Conservation (phyloP, 2,888 invertebrate genomes). For the Craniophora ligustri region DNA sequence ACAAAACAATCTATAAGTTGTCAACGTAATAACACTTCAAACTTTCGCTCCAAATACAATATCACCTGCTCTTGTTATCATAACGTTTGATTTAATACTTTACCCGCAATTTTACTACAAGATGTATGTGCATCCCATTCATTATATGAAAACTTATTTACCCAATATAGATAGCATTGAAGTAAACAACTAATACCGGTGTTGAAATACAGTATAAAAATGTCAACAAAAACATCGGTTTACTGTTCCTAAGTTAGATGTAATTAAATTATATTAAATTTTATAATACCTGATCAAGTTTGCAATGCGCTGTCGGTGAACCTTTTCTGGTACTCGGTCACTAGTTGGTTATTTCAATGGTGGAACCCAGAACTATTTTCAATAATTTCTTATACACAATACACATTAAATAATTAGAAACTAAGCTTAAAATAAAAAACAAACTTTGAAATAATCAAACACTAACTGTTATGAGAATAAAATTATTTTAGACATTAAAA, state of each 20-base stretch:
- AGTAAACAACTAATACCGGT: constrained; percentile 76
- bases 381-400: constrained; percentile 45
- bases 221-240: constrained; percentile 44
- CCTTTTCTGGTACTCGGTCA: constrained; percentile 73
- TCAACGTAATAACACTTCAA: constrained; percentile 14
- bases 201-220: constrained; percentile 31
- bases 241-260: not conserved
- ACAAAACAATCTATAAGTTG: constrained; percentile 33
- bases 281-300: constrained; percentile 57
- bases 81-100: not conserved
- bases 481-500: constrained; percentile 57
- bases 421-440: constrained; percentile 34
- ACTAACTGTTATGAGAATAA: constrained; percentile 40
- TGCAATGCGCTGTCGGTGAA: constrained; percentile 66
- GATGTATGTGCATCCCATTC: constrained; percentile 25
- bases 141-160: constrained; percentile 6
- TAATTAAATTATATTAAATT: constrained; percentile 9
- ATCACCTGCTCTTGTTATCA: not conserved
- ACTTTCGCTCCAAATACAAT: constrained; percentile 40
- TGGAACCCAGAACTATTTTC: constrained; percentile 68
- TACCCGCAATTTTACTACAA: not conserved
- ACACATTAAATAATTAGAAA: constrained; percentile 40
- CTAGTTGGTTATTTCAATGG: constrained; percentile 80
- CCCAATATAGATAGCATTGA: constrained; percentile 3
- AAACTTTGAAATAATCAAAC: constrained; percentile 41